Base-by-base conservation (phyloP, 2,888 invertebrate genomes). In the Heliconius erato region DNA sequence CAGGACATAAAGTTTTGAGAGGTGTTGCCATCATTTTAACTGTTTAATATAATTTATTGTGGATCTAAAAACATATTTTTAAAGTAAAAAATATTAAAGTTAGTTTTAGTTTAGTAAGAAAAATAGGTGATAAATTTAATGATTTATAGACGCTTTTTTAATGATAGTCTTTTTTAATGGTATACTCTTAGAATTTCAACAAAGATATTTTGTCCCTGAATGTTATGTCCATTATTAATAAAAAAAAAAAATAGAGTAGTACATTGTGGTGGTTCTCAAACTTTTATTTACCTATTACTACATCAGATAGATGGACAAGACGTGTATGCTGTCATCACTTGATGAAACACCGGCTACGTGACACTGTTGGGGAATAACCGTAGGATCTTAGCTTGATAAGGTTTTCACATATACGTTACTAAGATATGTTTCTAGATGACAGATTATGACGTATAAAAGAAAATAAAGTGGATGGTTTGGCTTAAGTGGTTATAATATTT, bases 251-350 rank as follows among this genome's bases (percentile, higher is more conserved):
- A 14, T 28, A 32, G 19, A 54, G 19, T 16, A 32, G 32, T 32
- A 74, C 28, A 71, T 40, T 14, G 23, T 16, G n/a, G 26, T 59
- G 23, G 12, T 12, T 19, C 23, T 79, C 28, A 23, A 74, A 72
- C 16, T 72, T 69, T 67, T 63, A 44, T 35, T 40, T n/a, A 54
- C 49, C 35, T 74, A 74, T 35, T 63, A 44, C 11, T 9, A 59
- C n/a, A 23, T 26, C 35, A 68, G 32, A 63, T 78, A 80, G 80
- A 83, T 83, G 80, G 83, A 83, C 80, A 80, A 83, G 67, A 44
- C 83, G 35, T 83, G 83, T 83, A 74, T 44, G 4, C 80, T 80
- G 83, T 78, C 83, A 79, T 40, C 78, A 69, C 74, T 68, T 83
- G 81, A 83, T 81, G 79, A 79, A 83, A 40, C 71, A 74, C 69